Percentiles rank a stretch among this genome's conserved stretches.
Evolutionary conservation across 2,797 vertebrate genomes (phyloP).

Genomic region (Rhinichthys osculus): DNA sequence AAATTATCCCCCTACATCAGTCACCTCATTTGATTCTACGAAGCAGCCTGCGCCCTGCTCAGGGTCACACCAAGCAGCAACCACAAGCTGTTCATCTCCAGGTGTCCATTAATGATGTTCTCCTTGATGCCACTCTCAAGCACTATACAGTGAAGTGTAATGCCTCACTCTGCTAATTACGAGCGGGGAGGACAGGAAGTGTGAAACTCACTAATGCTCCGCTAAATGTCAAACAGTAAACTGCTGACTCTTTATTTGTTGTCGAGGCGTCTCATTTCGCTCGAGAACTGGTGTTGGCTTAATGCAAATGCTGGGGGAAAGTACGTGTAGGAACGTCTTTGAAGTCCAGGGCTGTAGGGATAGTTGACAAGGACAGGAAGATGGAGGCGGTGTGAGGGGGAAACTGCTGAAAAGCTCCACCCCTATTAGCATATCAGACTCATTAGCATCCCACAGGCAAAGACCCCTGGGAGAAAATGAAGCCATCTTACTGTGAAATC

Average conservation of each 20-base stretch:
- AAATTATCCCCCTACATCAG: conserved; percentile 81
- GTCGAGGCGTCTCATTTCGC: conserved; percentile 40
- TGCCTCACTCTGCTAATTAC: conserved; percentile 80
- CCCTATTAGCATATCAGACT: conserved; percentile 75
- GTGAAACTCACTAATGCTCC: conserved; percentile 56
- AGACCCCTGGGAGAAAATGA: conserved; percentile 57
- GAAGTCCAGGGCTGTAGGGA: conserved; percentile 71
- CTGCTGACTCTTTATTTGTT: conserved; percentile 64
- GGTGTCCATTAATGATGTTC: conserved; percentile 85
- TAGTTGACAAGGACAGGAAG: conserved; percentile 64
- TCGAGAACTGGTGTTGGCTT: conserved; percentile 45
- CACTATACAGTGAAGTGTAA: conserved; percentile 71
- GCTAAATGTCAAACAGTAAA: conserved; percentile 65
- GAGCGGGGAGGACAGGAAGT: conserved; percentile 52
- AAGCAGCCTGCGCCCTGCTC: conserved; percentile 77
- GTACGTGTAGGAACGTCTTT: conserved; percentile 58
- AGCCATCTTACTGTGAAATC: conserved; percentile 52
- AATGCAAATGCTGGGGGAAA: conserved; percentile 59
- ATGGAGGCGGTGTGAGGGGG: conserved; percentile 62
- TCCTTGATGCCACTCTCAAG: conserved; percentile 79
- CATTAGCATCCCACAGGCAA: conserved; percentile 75
- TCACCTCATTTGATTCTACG: conserved; percentile 79
- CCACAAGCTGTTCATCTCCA: conserved; percentile 86
- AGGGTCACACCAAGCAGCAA: conserved; percentile 82
- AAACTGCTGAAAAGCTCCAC: conserved; percentile 72